Percentiles rank a stretch among this genome's conserved stretches.
Evolutionary conservation across 2,888 invertebrate genomes (phyloP).

Genomic region (Acanthosepion pharaonis): DNA sequence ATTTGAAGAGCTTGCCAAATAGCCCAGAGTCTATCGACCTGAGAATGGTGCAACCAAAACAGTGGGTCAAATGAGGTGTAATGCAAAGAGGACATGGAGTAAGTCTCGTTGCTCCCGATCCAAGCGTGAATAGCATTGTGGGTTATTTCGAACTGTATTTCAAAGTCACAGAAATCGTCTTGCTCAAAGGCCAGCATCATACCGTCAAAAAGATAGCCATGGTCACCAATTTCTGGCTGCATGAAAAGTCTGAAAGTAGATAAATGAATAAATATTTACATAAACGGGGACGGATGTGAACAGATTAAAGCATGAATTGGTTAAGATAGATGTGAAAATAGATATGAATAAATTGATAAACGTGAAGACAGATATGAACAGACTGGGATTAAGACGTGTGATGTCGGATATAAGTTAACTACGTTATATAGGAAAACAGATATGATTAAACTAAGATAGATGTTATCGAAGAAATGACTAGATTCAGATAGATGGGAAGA

Average conservation of each 20-base stretch:
- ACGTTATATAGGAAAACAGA: no score
- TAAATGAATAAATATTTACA: neutral
- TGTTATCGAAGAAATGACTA: no score
- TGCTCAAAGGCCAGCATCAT: constrained; percentile 55
- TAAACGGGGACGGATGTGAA: neutral
- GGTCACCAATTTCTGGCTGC: constrained; percentile 51
- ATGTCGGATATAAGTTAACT: neutral
- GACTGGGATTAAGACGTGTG: neutral
- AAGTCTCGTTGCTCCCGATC: constrained; percentile 48
- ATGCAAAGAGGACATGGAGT: constrained; percentile 51
- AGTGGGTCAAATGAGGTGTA: constrained; percentile 52
- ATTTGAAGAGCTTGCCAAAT: constrained; percentile 55
- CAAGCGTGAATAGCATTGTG: constrained; percentile 51
- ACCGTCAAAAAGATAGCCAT: constrained; percentile 53
- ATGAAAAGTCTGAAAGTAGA: constrained; percentile 48
- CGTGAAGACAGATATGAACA: no score
- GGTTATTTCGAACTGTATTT: constrained; percentile 52
- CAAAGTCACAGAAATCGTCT: constrained; percentile 57
- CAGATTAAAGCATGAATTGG: neutral
- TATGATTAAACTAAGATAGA: neutral
- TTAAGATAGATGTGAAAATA: neutral
- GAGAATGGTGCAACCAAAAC: constrained; percentile 51
- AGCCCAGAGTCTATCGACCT: constrained; percentile 52
- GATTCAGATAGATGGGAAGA: neutral
- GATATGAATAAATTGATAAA: neutral